These are phyloP conservation scores for Diaphora mendica DNA, from an alignment of 2,888 invertebrate genomes.

Conservation along the genomic window DNA sequence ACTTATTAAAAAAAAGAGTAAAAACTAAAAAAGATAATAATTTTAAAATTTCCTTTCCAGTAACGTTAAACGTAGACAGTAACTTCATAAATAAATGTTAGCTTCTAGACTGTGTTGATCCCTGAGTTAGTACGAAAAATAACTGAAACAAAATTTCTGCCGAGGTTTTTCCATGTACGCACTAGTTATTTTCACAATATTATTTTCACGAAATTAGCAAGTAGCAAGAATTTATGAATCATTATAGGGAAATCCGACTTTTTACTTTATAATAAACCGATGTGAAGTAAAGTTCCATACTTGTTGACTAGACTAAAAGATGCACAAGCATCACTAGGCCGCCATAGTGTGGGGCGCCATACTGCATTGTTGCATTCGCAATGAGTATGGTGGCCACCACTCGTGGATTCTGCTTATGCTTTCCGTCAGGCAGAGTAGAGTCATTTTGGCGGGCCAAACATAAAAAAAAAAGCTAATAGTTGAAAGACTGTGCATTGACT, in stretches of 20 bases:
- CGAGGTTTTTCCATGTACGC: neutral
- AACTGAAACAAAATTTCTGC: slow-evolving; percentile 19
- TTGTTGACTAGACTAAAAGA: no score
- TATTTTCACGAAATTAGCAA: no score
- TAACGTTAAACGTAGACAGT: neutral
- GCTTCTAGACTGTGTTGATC: neutral
- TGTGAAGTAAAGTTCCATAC: no score
- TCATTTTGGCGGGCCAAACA: no score
- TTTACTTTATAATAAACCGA: neutral
- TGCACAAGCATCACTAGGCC: no score
- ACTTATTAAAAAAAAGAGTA: neutral
- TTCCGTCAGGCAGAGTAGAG: no score
- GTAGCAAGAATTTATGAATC: no score
- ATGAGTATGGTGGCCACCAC: no score
- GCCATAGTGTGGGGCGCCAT: no score
- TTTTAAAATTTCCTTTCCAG: neutral
- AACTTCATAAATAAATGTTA: neutral
- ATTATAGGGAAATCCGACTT: neutral
- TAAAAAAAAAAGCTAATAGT: no score
- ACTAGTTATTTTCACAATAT: neutral
- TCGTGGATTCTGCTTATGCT: no score
- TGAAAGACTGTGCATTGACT: neutral
- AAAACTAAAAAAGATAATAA: neutral
- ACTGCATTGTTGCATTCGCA: no score
- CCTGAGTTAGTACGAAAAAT: slow-evolving; percentile 22